Evolutionary conservation across 2,888 invertebrate genomes (phyloP).

Genomic region (Tetropium fuscum): DNA sequence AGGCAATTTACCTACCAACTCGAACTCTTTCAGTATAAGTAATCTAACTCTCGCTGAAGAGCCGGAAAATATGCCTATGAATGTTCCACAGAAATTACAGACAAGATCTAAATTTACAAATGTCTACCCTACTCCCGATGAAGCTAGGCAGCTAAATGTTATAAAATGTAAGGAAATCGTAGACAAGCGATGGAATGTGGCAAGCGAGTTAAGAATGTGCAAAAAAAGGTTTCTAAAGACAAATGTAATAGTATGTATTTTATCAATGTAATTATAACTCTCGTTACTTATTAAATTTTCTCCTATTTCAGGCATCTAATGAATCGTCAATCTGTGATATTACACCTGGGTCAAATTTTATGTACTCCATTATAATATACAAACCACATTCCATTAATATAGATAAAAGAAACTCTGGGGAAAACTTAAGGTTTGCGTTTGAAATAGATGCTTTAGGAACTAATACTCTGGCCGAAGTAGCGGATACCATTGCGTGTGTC

Average conservation of each 20-base stretch:
- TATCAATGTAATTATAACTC: too few relatives aligned
- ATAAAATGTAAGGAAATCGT: conserved; percentile 27
- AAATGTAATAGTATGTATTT: conserved; percentile 27
- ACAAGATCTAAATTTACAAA: conserved; percentile 32
- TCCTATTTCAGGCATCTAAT: conserved; percentile 9
- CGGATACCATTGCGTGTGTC: conserved; percentile 81
- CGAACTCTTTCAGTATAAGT: conserved; percentile 26
- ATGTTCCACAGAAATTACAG: conserved; percentile 32
- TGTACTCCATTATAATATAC: conserved; percentile 49
- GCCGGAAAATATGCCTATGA: conserved; percentile 28
- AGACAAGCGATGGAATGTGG: conserved; percentile 14
- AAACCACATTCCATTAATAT: conserved; percentile 46
- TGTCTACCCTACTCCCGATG: conserved; percentile 24
- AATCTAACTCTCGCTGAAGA: conserved; percentile 29
- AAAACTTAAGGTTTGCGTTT: conserved; percentile 66
- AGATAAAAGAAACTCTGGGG: conserved; percentile 40
- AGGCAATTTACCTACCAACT: neutral
- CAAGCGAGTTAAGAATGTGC: conserved; percentile 22
- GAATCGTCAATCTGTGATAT: conserved; percentile 35
- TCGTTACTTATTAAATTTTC: too few relatives aligned
- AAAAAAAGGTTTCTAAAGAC: conserved; percentile 33
- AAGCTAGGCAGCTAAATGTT: conserved; percentile 33
- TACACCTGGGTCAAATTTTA: conserved; percentile 46
- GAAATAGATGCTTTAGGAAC: conserved; percentile 75
- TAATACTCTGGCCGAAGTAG: conserved; percentile 77